Conservation (phyloP, 2,888 invertebrate genomes). For the Glyphotaelius pellucidus region DNA sequence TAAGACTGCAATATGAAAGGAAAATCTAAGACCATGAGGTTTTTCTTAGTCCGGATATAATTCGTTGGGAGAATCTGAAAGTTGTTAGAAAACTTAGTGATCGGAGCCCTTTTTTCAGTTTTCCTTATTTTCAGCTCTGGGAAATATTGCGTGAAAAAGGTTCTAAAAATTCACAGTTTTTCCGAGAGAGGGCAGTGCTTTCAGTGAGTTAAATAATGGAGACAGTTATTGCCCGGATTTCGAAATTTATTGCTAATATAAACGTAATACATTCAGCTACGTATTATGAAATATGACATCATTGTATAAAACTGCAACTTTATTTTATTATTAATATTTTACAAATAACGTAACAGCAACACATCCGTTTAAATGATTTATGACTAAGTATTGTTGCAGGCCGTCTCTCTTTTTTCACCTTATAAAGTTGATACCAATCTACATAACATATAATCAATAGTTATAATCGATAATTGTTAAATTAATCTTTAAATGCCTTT, state of each 20-base stretch:
- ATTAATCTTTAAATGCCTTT: too few relatives aligned
- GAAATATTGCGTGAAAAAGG: background rate
- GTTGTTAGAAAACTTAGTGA: background rate
- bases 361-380: background rate
- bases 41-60: background rate
- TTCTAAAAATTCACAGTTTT: background rate
- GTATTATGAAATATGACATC: background rate
- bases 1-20: background rate
- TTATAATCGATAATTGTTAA: too few relatives aligned
- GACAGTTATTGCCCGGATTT: too few relatives aligned
- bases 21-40: background rate
- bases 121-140: background rate
- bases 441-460: too few relatives aligned
- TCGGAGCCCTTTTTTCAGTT: background rate
- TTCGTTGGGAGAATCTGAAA: background rate
- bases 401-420: too few relatives aligned
- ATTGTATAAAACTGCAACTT: background rate
- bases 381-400: too few relatives aligned
- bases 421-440: too few relatives aligned
- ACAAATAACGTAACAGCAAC: background rate
- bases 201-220: background rate
- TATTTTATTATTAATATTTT: background rate
- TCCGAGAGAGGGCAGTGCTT: background rate
- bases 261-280: background rate
- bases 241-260: too few relatives aligned